Conservation (phyloP, 2,888 invertebrate species). For the Lithophane leautieri region DNA sequence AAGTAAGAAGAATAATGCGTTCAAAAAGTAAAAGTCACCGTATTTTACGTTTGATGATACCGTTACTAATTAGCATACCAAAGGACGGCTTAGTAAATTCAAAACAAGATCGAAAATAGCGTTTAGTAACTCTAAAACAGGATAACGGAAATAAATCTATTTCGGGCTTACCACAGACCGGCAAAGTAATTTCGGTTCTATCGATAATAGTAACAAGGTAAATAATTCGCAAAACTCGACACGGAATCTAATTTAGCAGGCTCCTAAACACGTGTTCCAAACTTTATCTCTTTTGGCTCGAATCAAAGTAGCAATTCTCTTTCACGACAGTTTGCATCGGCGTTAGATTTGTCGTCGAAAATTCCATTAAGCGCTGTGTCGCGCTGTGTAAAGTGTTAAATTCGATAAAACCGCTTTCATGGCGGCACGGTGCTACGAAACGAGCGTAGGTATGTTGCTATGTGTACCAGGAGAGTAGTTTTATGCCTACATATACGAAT, state of each 20-base stretch:
- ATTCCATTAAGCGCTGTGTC: conserved; percentile 62
- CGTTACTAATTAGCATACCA: background rate
- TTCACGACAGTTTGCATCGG: conserved; percentile 61
- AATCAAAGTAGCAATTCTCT: conserved; percentile 65
- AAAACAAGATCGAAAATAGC: background rate
- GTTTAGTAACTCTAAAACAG: background rate
- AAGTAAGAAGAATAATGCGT: background rate
- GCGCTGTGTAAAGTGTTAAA: conserved; percentile 65
- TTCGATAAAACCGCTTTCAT: conserved; percentile 66
- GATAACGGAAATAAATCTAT: background rate
- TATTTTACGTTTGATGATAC: background rate
- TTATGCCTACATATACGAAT: conserved; percentile 5
- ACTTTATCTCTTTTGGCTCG: conserved; percentile 61
- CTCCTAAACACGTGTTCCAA: conserved; percentile 58
- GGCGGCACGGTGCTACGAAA: conserved; percentile 34
- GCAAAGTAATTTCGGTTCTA: conserved; percentile 3
- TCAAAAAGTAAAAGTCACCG: background rate
- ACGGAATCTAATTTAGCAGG: conserved; percentile 53
- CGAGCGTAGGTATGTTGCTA: conserved; percentile 10
- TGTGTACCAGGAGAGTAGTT: conserved; percentile 29
- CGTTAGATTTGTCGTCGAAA: conserved; percentile 63
- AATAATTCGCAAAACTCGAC: conserved; percentile 36
- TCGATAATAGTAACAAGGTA: conserved; percentile 19
- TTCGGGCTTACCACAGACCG: background rate
- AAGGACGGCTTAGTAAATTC: background rate